Percentiles rank a stretch among this genome's conserved stretches.
Conservation (phyloP, 2,113 vertebrate species). For the Ascaphus truei region DNA sequence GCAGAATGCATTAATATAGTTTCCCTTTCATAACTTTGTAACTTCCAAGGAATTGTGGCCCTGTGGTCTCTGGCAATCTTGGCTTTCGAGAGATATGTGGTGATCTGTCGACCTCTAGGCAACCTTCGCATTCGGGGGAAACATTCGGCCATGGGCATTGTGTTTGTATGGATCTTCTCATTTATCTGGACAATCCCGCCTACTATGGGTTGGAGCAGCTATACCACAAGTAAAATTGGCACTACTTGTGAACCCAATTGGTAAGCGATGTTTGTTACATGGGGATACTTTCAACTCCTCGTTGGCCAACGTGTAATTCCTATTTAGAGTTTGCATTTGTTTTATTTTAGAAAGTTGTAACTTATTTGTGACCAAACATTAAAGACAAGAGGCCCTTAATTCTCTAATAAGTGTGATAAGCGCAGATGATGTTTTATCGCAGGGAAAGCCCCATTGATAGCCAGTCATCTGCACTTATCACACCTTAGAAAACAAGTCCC, state of each 20-base stretch:
- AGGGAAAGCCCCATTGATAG: too few species aligned
- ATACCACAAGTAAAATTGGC: constrained; percentile 84
- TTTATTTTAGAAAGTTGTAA: too few species aligned
- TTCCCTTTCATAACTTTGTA: neutral
- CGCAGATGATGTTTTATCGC: too few species aligned
- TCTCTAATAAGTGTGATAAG: too few species aligned
- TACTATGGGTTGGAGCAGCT: constrained; percentile 83
- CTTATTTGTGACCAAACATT: too few species aligned
- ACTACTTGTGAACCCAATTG: constrained; percentile 91
- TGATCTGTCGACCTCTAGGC: constrained; percentile 75
- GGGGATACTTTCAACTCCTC: too few species aligned
- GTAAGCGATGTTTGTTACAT: constrained; percentile 72
- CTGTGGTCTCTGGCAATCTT: constrained; percentile 83
- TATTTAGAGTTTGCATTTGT: too few species aligned
- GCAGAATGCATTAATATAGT: neutral
- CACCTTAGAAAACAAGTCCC: too few species aligned
- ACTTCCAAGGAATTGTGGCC: constrained; percentile 74
- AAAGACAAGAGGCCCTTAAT: too few species aligned
- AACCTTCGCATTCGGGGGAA: constrained; percentile 59
- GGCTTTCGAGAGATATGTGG: constrained; percentile 78
- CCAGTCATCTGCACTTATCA: too few species aligned
- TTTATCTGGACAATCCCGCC: constrained; percentile 86
- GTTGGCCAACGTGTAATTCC: too few species aligned
- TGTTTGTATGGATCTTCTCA: constrained; percentile 82
- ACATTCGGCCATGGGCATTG: constrained; percentile 71